Evolutionary conservation across 2,113 vertebrate genomes (phyloP).

Genomic region (Typhlomys cinereus): DNA sequence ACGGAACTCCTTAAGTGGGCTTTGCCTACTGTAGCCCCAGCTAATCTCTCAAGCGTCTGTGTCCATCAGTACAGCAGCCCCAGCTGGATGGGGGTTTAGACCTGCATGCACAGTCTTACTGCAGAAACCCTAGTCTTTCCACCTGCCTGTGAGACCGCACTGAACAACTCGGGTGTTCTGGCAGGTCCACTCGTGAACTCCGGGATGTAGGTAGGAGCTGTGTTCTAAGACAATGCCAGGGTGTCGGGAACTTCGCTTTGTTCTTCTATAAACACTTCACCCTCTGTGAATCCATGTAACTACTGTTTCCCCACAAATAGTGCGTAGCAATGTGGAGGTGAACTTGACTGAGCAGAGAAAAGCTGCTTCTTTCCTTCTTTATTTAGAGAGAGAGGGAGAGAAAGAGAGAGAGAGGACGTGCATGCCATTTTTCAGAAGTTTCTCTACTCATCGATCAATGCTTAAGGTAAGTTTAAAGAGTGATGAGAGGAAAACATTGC

Average conservation of each 20-base stretch:
- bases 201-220: too few species aligned
- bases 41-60: too few species aligned
- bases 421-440: too few species aligned
- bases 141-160: neutral
- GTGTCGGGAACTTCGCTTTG: neutral
- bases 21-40: neutral
- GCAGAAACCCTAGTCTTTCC: neutral
- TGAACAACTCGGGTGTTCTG: too few species aligned
- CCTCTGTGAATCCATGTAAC: neutral
- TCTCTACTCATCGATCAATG: too few species aligned
- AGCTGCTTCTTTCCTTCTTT: too few species aligned
- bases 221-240: neutral
- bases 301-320: neutral
- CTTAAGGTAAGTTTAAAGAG: too few species aligned
- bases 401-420: neutral
- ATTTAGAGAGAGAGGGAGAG: neutral
- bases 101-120: too few species aligned
- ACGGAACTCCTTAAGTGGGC: conserved; percentile 12
- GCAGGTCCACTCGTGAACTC: too few species aligned
- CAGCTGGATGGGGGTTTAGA: neutral
- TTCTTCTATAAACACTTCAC: conserved; percentile 9
- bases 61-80: too few species aligned
- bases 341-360: neutral
- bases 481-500: neutral
- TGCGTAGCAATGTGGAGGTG: neutral